Base-by-base conservation (phyloP, 1,140 invertebrate species). In the Drosophila orena region DNA sequence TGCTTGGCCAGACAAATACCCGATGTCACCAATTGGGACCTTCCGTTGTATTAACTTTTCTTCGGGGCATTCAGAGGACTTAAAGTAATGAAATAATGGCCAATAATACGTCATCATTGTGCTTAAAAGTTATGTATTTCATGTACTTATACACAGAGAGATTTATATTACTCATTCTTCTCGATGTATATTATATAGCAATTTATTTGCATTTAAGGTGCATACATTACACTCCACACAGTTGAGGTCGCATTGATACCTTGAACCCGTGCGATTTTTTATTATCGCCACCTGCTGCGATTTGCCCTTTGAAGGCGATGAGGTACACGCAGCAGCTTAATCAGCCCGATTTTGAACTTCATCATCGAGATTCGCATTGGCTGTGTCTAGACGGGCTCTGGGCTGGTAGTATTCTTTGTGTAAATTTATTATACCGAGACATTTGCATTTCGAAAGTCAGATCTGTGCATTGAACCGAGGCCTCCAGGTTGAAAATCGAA, bases 361-460 rank as follows among this genome's bases (percentile, higher is more conserved):
- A 69, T 66, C 47, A 54, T 66, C 40, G 15, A 44, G 43, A 20
- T 34, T 58, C 20, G 27, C 52, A 55, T 52, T 43, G 55, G 34
- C 24, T 42, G 17, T 74, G 81, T 85, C 81, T 86, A 86, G 83
- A 86, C 83, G 59, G 59, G 70, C 74, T 66, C 76, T 81, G 81
- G 66, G 42, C 50, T 56, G 42, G 24, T 17, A 22, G 40, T 40
- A 34, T 35, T 20, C 50, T 14, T 20, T 61, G 37, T 61, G 37
- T 49, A n/a, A 49, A 52, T 43, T 72, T 60, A 62, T 64, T 74
- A 49, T 46, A 38, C 30, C 37, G 54, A 50, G 64, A 62, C 42
- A 75, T 85, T 86, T 85, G 60, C 81, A 81, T 88, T 71, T 68
- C 50, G 14, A 58, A 50, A 60, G 46, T 47, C 57, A 53, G 71